Conservation (phyloP, 2,113 vertebrate genomes). For the Semnopithecus entellus region DNA sequence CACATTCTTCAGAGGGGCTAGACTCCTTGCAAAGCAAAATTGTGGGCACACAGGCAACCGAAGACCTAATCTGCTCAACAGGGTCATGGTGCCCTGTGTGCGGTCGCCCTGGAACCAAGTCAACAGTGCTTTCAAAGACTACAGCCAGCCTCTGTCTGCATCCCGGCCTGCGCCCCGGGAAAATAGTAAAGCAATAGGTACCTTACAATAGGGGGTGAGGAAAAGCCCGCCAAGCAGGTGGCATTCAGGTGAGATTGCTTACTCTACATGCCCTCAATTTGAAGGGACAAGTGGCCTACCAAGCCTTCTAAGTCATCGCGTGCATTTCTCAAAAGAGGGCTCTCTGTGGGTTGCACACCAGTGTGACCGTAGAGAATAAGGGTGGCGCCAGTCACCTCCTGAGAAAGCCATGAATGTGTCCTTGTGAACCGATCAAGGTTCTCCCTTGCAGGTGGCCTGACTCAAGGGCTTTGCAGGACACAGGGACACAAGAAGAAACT, state of each 20-base stretch:
- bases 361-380: background rate
- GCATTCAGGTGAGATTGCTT: background rate
- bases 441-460: background rate
- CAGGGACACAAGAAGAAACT: background rate
- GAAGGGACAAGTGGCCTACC: accelerated
- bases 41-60: background rate
- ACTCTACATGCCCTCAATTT: background rate
- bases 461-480: slow-evolving; percentile 5
- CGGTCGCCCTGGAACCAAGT: background rate
- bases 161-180: background rate
- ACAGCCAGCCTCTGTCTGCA: accelerated
- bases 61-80: accelerated
- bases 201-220: background rate
- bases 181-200: accelerated
- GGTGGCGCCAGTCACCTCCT: background rate
- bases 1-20: background rate
- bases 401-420: background rate
- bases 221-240: background rate
- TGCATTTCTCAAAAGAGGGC: background rate
- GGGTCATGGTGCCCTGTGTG: accelerated
- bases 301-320: too few relatives aligned
- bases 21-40: background rate
- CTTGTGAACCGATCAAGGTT: background rate
- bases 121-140: background rate
- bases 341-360: too few relatives aligned